Conservation (phyloP, 2,888 invertebrate genomes). For the Petrophora chlorosata region DNA sequence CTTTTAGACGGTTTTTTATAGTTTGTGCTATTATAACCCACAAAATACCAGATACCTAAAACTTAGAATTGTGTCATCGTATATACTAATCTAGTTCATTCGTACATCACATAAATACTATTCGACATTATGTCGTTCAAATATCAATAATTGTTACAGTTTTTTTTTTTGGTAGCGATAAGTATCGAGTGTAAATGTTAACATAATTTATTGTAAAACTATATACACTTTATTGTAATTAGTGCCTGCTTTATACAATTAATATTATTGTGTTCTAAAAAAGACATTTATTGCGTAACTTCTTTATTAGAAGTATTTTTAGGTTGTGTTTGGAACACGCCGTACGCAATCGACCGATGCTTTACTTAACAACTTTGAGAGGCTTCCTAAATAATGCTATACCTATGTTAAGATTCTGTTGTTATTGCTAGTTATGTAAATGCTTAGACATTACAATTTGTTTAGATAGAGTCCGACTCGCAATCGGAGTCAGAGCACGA, state of each 20-base stretch:
- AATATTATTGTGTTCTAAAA: constrained; percentile 66
- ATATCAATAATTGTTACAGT: constrained; percentile 64
- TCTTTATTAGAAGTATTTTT: constrained; percentile 48
- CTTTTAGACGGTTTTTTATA: constrained; percentile 10
- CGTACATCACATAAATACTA: constrained; percentile 50
- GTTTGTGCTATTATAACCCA: constrained; percentile 31
- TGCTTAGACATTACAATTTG: constrained; percentile 80
- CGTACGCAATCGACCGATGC: constrained; percentile 41
- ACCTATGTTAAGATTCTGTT: constrained; percentile 78
- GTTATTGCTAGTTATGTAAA: constrained; percentile 80
- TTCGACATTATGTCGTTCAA: constrained; percentile 43
- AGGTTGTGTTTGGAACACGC: constrained; percentile 69
- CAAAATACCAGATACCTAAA: constrained; percentile 2
- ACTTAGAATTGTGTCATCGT: constrained; percentile 11
- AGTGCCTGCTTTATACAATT: constrained; percentile 81
- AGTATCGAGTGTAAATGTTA: constrained; percentile 75
- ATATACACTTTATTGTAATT: constrained; percentile 75
- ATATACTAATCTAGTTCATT: constrained; percentile 57
- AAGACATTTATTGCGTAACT: constrained; percentile 77
- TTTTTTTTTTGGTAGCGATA: constrained; percentile 66
- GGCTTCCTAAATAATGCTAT: constrained; percentile 80
- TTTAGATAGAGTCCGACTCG: constrained; percentile 54
- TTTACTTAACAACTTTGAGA: constrained; percentile 70
- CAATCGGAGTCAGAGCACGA: not conserved
- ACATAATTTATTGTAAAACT: constrained; percentile 81